Conservation (phyloP, 2,888 invertebrate genomes). For the Macrophya alboannulata region DNA sequence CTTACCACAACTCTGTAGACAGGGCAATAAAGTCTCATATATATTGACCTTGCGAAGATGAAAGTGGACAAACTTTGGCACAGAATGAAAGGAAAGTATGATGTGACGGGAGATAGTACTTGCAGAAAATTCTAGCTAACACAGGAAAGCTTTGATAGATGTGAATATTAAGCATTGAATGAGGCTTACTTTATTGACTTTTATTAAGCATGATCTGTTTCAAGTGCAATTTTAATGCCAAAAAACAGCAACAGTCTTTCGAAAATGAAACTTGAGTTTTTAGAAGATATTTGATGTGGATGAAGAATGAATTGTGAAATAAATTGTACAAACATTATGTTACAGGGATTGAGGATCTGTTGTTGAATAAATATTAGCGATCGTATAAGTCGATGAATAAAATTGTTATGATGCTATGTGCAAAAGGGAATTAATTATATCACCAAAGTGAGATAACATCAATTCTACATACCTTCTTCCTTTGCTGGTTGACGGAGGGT, state of each 20-base stretch:
- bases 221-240: background rate
- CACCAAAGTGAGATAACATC: constrained; percentile 36
- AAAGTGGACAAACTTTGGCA: background rate
- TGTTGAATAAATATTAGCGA: background rate
- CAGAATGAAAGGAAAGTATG: background rate
- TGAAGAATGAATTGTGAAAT: background rate
- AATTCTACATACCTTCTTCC: constrained; percentile 49
- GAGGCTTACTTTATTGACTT: background rate
- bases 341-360: background rate
- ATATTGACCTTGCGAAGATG: constrained; percentile 3
- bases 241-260: background rate
- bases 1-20: constrained; percentile 31
- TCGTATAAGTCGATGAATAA: background rate
- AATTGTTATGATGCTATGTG: background rate
- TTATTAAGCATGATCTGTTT: background rate
- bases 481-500: constrained; percentile 36
- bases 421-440: constrained; percentile 27
- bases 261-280: background rate
- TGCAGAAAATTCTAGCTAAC: background rate
- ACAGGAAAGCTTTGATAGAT: background rate
- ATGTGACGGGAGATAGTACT: background rate
- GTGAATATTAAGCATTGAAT: background rate
- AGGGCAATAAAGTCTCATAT: background rate
- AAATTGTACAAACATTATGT: constrained; percentile 14
- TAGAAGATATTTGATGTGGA: background rate